These are phyloP conservation scores for Zosterops lateralis DNA, from an alignment of 2,113 vertebrate species.

Conservation along the genomic window DNA sequence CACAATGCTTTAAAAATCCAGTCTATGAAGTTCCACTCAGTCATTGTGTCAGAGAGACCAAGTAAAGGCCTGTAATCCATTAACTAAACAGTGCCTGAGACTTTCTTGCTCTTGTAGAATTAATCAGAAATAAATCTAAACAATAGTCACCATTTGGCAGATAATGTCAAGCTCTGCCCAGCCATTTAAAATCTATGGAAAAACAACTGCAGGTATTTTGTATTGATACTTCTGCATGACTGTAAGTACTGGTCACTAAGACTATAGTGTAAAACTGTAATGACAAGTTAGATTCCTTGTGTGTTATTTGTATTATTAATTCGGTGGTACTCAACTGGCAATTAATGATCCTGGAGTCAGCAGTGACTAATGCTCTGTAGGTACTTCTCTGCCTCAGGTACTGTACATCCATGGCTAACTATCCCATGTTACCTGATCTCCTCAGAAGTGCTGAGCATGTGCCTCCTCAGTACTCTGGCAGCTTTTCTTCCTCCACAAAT, in stretches of 20 bases:
- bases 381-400: conserved; percentile 61
- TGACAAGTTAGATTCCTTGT: conserved; percentile 12
- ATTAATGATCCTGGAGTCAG: neutral
- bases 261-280: conserved; percentile 30
- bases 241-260: conserved; percentile 28
- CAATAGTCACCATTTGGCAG: conserved; percentile 35
- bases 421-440: conserved; percentile 29
- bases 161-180: conserved; percentile 49
- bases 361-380: neutral
- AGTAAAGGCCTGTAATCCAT: conserved; percentile 47
- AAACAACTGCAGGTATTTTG: conserved; percentile 26
- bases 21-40: conserved; percentile 28
- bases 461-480: conserved; percentile 37
- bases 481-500: conserved; percentile 12
- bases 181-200: neutral
- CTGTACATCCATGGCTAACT: neutral
- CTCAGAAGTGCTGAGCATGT: neutral
- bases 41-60: conserved; percentile 53
- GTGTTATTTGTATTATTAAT: neutral
- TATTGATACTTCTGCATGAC: conserved; percentile 50
- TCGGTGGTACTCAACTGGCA: conserved; percentile 40
- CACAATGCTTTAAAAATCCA: conserved; percentile 23
- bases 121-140: conserved; percentile 31
- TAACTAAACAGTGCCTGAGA: conserved; percentile 43
- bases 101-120: conserved; percentile 44